phyloP scores from a whole-genome alignment of 2,113 vertebrate genomes.

The Poecile atricapillus region DNA sequence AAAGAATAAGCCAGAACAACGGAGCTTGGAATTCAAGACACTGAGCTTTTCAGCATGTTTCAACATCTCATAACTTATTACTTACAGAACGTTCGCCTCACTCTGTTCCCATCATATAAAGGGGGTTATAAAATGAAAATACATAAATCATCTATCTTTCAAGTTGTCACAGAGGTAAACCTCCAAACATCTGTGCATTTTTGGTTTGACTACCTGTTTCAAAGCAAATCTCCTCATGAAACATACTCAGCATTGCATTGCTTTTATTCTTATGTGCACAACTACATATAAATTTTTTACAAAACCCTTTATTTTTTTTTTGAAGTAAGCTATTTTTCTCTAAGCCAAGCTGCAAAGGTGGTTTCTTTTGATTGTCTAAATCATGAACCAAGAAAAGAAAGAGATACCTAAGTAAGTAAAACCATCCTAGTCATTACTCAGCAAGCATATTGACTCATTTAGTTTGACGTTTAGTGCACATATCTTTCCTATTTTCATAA shows the following conservation, averaged over 20 bases:
- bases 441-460: neutral
- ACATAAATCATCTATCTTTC: slow-evolving; percentile 71
- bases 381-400: neutral
- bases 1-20: slow-evolving; percentile 5
- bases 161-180: slow-evolving; percentile 51
- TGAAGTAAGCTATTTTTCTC: neutral
- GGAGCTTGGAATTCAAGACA: slow-evolving; percentile 12
- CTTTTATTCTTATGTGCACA: neutral
- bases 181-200: slow-evolving; percentile 66
- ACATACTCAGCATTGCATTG: neutral
- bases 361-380: neutral
- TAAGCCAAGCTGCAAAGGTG: neutral
- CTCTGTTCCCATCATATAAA: slow-evolving; percentile 56
- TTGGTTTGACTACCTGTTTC: slow-evolving; percentile 47
- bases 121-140: slow-evolving; percentile 60
- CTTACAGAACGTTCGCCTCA: slow-evolving; percentile 59
- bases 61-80: slow-evolving; percentile 61
- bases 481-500: neutral
- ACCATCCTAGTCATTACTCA: neutral
- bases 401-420: neutral
- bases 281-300: neutral
- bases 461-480: neutral
- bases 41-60: slow-evolving; percentile 66
- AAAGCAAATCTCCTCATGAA: slow-evolving; percentile 7
- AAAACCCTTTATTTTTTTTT: neutral